Evolutionary conservation across 2,888 invertebrate species (phyloP).

Genomic region (Sialis fuliginosa): DNA sequence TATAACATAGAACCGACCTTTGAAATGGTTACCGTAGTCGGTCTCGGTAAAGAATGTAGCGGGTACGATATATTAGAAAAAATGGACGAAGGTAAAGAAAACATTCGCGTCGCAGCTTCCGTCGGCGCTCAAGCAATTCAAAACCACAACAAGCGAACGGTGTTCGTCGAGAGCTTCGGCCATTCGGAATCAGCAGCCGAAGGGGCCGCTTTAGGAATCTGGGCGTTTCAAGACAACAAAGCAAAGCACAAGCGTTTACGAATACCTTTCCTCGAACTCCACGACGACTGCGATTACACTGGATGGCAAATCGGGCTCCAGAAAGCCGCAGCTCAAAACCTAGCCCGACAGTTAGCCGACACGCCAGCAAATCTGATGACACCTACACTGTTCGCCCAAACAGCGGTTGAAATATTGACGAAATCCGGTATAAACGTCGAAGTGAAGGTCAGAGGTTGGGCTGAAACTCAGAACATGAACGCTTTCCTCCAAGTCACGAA

Average conservation of each 20-base stretch:
- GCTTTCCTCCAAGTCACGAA: slow-evolving; percentile 44
- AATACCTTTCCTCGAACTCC: slow-evolving; percentile 20
- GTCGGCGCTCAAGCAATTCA: slow-evolving; percentile 32
- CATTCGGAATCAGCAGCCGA: slow-evolving; percentile 48
- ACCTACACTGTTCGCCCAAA: slow-evolving; percentile 40
- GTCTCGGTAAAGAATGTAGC: slow-evolving; percentile 31
- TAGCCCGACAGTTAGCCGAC: slow-evolving; percentile 42
- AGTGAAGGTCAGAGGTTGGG: slow-evolving; percentile 40
- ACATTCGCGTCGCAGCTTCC: slow-evolving; percentile 36
- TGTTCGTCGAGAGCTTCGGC: slow-evolving; percentile 38
- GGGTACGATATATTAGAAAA: slow-evolving; percentile 35
- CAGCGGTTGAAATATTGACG: slow-evolving; percentile 22
- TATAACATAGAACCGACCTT: slow-evolving; percentile 31
- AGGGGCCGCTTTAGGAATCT: slow-evolving; percentile 34
- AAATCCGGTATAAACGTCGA: slow-evolving; percentile 28
- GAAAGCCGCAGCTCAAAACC: slow-evolving; percentile 45
- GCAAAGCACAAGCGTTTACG: slow-evolving; percentile 25
- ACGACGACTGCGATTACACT: slow-evolving; percentile 12
- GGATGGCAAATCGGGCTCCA: slow-evolving; percentile 34
- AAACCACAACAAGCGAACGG: slow-evolving; percentile 29
- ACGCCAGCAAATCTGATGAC: slow-evolving; percentile 50
- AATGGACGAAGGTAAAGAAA: slow-evolving; percentile 36
- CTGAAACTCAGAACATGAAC: slow-evolving; percentile 42
- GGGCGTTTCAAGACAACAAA: slow-evolving; percentile 44
- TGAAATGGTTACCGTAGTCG: slow-evolving; percentile 37